Percentiles rank a stretch among this genome's conserved stretches.
These are phyloP conservation scores for Eupithecia vulgata DNA, from an alignment of 2,888 invertebrate genomes.

Conservation along the genomic window DNA sequence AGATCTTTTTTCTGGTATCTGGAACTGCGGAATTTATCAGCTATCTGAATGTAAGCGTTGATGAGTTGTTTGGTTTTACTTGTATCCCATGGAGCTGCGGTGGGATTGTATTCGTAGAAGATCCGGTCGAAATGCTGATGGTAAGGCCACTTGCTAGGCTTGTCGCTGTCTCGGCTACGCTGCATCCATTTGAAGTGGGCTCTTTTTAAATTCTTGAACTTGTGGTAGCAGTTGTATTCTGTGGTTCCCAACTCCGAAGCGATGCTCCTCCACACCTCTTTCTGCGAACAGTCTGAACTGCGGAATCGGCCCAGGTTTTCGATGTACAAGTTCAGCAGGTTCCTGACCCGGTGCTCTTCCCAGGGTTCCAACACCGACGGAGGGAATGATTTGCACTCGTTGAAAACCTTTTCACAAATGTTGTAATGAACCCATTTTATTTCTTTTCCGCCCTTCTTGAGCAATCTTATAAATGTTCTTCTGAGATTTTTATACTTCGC, in stretches of 20 bases:
- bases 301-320: conserved; percentile 69
- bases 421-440: conserved; percentile 75
- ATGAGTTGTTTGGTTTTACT: conserved; percentile 66
- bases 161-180: conserved; percentile 63
- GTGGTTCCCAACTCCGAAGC: conserved; percentile 67
- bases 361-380: conserved; percentile 66
- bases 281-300: conserved; percentile 64
- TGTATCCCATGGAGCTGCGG: conserved; percentile 65
- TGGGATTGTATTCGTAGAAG: conserved; percentile 69
- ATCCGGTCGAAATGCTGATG: conserved; percentile 75
- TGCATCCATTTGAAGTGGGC: conserved; percentile 72
- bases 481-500: conserved; percentile 72
- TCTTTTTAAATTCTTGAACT: conserved; percentile 75
- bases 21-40: conserved; percentile 71
- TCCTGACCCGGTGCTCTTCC: conserved; percentile 71
- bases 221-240: conserved; percentile 75
- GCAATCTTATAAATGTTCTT: conserved; percentile 70
- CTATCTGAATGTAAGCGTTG: conserved; percentile 67
- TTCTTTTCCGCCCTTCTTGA: conserved; percentile 76
- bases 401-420: conserved; percentile 74
- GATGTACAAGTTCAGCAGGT: conserved; percentile 68
- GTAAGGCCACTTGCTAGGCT: conserved; percentile 73
- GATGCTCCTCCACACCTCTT: conserved; percentile 77
- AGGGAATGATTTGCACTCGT: conserved; percentile 67
- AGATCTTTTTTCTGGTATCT: conserved; percentile 74